phyloP scores from a whole-genome alignment of 2,888 invertebrate species.

The Leptopterna dolabrata region DNA sequence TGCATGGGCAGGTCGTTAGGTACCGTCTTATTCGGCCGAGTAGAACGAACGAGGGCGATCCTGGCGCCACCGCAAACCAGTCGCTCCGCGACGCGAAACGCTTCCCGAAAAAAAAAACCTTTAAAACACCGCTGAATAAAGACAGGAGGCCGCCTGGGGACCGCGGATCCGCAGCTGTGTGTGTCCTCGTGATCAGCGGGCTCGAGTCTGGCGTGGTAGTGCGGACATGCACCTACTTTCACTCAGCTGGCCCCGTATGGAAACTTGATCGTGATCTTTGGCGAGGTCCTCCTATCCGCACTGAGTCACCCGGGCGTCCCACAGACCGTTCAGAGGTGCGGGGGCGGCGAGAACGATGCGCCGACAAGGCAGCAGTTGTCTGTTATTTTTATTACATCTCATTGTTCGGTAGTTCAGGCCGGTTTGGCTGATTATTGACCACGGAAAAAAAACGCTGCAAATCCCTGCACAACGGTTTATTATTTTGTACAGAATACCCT shows the following conservation, averaged over 20 bases:
- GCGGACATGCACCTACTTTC: neutral
- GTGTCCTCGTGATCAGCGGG: neutral
- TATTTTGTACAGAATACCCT: too few species aligned
- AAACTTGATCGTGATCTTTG: slow-evolving; percentile 3
- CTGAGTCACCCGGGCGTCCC: neutral
- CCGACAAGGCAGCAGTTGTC: neutral
- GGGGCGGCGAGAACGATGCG: neutral
- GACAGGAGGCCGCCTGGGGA: neutral
- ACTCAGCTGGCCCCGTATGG: neutral
- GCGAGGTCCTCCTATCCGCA: neutral
- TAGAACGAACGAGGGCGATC: neutral
- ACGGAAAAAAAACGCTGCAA: too few species aligned
- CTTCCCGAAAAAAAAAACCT: neutral
- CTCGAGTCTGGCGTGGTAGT: neutral
- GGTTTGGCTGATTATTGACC: too few species aligned
- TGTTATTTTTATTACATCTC: too few species aligned
- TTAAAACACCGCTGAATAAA: neutral
- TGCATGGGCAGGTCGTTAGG: neutral
- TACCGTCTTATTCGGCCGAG: neutral
- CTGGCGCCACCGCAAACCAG: neutral
- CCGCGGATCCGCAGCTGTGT: neutral
- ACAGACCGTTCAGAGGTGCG: neutral
- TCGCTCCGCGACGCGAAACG: neutral
- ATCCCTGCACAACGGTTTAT: too few species aligned
- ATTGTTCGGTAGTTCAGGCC: too few species aligned